These are phyloP conservation scores for Eclectus roratus DNA, from an alignment of 2,113 vertebrate genomes.

Conservation along the genomic window DNA sequence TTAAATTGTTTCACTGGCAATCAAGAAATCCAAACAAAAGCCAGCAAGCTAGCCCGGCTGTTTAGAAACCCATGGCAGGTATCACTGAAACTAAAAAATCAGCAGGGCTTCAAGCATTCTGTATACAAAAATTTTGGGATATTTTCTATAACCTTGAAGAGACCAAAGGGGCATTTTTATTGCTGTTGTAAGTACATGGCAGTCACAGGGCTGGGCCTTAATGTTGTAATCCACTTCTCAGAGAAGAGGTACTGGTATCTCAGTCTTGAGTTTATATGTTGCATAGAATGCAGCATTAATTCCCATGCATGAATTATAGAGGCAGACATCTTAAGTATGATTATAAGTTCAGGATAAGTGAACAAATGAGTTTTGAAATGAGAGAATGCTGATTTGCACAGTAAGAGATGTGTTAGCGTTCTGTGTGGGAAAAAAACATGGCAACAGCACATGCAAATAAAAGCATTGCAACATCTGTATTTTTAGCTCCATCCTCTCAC, in stretches of 20 bases:
- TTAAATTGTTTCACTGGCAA: background rate
- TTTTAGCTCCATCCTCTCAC: background rate
- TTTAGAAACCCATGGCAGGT: background rate
- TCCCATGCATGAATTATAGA: background rate
- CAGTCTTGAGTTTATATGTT: background rate
- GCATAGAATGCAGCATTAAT: background rate
- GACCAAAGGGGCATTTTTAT: background rate
- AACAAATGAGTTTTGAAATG: background rate
- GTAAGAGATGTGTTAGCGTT: fast-evolving
- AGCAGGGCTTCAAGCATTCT: background rate
- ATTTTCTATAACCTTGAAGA: background rate
- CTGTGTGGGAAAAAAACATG: background rate
- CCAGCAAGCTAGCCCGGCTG: background rate
- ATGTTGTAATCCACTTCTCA: background rate
- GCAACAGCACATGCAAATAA: background rate
- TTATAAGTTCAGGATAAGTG: background rate
- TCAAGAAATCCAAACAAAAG: background rate
- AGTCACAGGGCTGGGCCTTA: background rate
- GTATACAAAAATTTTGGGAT: background rate
- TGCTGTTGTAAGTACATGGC: background rate
- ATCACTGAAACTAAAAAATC: background rate
- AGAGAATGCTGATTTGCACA: background rate
- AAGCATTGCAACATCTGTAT: background rate
- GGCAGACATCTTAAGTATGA: background rate
- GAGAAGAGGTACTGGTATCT: background rate